phyloP scores from a whole-genome alignment of 2,888 invertebrate genomes.

The Axea sp. region DNA sequence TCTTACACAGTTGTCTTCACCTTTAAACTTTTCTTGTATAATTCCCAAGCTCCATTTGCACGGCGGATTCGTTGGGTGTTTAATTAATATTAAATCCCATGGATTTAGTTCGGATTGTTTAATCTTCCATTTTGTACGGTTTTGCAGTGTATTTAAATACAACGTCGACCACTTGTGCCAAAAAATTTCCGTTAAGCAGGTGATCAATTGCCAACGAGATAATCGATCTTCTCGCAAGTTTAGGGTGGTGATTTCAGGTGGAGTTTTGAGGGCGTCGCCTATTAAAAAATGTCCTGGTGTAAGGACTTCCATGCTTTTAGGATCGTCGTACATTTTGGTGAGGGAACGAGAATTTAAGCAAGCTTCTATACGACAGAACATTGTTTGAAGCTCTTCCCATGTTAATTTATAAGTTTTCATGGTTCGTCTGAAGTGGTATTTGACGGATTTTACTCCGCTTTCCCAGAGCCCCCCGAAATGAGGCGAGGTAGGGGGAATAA shows the following conservation, averaged over 20 bases:
- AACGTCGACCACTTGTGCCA: no score
- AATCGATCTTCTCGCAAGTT: neutral
- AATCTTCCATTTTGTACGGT: no score
- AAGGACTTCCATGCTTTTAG: neutral
- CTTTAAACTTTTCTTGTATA: no score
- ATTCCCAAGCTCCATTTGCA: no score
- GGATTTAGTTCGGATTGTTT: no score
- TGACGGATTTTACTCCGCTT: neutral
- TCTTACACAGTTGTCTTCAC: no score
- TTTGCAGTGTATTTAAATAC: no score
- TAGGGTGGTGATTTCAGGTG: neutral
- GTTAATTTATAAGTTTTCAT: neutral
- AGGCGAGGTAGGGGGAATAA: constrained; percentile 1
- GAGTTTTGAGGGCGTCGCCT: neutral
- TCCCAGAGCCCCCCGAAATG: constrained; percentile 2
- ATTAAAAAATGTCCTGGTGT: constrained; percentile 7
- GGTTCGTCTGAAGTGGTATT: neutral
- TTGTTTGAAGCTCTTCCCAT: constrained; percentile 5
- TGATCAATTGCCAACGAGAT: constrained; percentile 2
- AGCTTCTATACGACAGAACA: constrained; percentile 7
- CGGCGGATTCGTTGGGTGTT: no score
- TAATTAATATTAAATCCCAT: no score
- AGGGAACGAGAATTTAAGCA: constrained; percentile 12
- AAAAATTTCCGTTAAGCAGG: no score
- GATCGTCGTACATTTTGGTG: neutral